Conservation (phyloP, 2,797 vertebrate genomes). For the Sebastes baramenuke region DNA sequence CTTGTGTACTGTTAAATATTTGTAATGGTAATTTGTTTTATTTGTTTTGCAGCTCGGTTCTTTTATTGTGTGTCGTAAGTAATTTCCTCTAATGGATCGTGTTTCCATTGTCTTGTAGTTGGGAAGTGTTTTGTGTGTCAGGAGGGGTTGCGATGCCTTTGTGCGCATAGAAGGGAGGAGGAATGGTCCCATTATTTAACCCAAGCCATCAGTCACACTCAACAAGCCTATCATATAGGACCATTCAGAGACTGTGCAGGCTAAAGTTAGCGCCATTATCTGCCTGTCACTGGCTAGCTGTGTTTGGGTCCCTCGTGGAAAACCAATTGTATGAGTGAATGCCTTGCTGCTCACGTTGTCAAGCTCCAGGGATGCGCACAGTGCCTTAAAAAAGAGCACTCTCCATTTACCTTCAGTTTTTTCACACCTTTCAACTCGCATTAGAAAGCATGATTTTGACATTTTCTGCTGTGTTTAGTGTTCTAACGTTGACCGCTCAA, state of each 20-base stretch:
- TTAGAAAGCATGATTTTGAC: constrained; percentile 36
- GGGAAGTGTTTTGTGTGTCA: constrained; percentile 52
- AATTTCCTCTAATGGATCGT: constrained; percentile 62
- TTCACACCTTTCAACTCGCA: constrained; percentile 48
- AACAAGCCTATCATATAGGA: constrained; percentile 75
- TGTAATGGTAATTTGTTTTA: constrained; percentile 59
- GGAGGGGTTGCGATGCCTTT: constrained; percentile 48
- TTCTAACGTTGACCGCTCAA: constrained; percentile 39
- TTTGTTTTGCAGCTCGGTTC: constrained; percentile 50
- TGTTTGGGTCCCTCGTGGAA: constrained; percentile 66
- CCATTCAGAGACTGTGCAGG: constrained; percentile 57
- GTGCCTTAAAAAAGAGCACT: constrained; percentile 44
- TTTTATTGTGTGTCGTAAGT: constrained; percentile 27
- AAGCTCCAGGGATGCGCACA: constrained; percentile 53
- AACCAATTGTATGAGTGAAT: constrained; percentile 73
- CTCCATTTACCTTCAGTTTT: constrained; percentile 49
- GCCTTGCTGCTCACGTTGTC: constrained; percentile 60
- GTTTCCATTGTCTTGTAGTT: constrained; percentile 53
- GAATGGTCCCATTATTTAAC: constrained; percentile 67
- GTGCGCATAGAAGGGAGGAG: constrained; percentile 28
- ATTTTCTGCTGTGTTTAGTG: constrained; percentile 26
- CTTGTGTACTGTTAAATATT: constrained; percentile 55
- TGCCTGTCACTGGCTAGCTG: constrained; percentile 74
- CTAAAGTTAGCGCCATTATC: constrained; percentile 81
- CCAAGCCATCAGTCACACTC: constrained; percentile 77